phyloP scores from a whole-genome alignment of 2,113 vertebrate species.

The Gymnorhina tibicen region DNA sequence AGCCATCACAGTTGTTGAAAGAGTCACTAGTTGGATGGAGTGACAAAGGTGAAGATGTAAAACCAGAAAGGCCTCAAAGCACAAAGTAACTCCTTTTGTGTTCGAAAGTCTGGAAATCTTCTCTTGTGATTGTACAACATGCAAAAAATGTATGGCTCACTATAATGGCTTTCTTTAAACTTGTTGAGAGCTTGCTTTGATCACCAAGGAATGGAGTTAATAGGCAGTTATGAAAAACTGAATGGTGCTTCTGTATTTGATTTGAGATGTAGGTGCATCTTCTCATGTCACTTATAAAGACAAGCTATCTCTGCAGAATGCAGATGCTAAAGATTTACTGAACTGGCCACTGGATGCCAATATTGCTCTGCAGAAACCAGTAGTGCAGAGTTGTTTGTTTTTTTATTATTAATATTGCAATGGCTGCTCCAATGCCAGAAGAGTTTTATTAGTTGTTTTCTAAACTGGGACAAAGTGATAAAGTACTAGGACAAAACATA shows the following conservation, averaged over 20 bases:
- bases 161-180: neutral
- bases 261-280: neutral
- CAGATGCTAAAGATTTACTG: neutral
- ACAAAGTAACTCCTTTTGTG: neutral
- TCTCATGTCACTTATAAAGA: neutral
- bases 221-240: neutral
- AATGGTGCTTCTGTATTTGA: neutral
- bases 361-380: neutral
- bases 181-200: neutral
- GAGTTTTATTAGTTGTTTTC: neutral
- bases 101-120: neutral
- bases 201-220: neutral
- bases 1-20: neutral
- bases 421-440: neutral
- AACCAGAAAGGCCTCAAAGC: neutral
- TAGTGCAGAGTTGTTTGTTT: neutral
- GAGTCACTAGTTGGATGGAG: neutral
- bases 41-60: neutral
- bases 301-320: neutral
- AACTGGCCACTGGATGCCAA: slow-evolving; percentile 27
- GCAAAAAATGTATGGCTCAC: neutral
- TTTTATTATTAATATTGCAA: neutral
- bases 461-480: neutral
- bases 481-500: neutral
- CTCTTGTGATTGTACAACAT: neutral